Evolutionary conservation across 92 coral and sea anemone species (phyloP).

Genomic region (Epizoanthus illoricatus): DNA sequence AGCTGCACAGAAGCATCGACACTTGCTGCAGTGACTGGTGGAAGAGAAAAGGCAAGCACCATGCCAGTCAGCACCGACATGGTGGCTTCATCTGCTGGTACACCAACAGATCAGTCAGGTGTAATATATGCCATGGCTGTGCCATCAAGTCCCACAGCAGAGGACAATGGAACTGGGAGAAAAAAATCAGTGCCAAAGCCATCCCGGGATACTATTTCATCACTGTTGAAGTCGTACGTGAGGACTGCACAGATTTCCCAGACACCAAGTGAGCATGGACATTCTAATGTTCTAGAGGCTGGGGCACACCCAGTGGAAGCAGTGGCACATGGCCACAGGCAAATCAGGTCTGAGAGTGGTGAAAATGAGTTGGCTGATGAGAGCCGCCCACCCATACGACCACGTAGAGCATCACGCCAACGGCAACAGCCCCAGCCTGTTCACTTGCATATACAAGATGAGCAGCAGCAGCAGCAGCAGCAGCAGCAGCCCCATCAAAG

Average conservation of each 20-base stretch:
- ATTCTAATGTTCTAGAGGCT: slow-evolving; percentile 17
- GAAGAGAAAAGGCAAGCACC: slow-evolving; percentile 16
- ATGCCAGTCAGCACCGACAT: slow-evolving; percentile 13
- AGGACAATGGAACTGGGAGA: not conserved
- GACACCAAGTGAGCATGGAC: not conserved
- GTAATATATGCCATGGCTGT: slow-evolving; percentile 34
- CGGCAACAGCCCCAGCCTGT: slow-evolving; percentile 67
- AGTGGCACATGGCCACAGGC: slow-evolving; percentile 11
- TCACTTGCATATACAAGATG: slow-evolving; percentile 76
- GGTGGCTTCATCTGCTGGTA: not conserved
- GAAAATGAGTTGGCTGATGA: slow-evolving; percentile 23
- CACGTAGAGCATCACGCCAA: slow-evolving; percentile 28
- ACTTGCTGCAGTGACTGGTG: not conserved
- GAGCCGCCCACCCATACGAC: not conserved
- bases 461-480: slow-evolving; percentile 38
- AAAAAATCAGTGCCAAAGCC: not conserved
- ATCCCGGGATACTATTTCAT: slow-evolving; percentile 30
- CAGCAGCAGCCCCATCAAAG: slow-evolving; percentile 46
- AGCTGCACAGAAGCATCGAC: slow-evolving; percentile 1
- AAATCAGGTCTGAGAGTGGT: slow-evolving; percentile 6
- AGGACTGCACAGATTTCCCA: slow-evolving; percentile 34
- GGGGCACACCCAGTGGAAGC: slow-evolving; percentile 22
- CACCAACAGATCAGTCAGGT: slow-evolving; percentile 5
- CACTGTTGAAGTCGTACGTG: slow-evolving; percentile 26
- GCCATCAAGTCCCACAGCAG: slow-evolving; percentile 26